Base-by-base conservation (phyloP, 2,797 vertebrate species). In the Prunella strophiata region DNA sequence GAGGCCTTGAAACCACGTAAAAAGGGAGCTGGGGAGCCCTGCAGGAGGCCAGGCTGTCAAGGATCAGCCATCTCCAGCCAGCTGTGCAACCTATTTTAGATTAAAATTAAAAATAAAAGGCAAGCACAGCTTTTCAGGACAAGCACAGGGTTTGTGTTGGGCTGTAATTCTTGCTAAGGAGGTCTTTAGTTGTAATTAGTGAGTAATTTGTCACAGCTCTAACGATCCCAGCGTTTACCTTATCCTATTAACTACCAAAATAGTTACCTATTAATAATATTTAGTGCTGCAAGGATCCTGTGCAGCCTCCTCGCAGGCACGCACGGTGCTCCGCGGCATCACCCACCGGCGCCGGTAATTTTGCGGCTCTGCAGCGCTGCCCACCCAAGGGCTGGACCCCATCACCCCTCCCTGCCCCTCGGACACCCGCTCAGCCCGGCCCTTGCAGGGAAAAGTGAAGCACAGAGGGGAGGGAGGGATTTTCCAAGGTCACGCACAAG, bases 401-500 rank as follows among this genome's bases (percentile, higher is more conserved):
- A 8, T 2, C 40, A 10, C 34, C 68, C 59, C 72, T 72, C 63
- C 51, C 67, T 78, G 9, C 13, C 34, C 80, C 30, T 30, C 13
- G 2, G 47, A 23, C 52, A 36, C 30, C 19, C 0, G 2, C 58
- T 63, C 48, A 30, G 51, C 79, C 55, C 15, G 6, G 61, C 63
- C 43, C 47, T 76, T 14, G 68, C 57, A 45, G 62, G 62, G 48
- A 51, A 81, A 79, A 74, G 17, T 4, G 14, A 80, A 55, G 72
- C 73, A 25, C 3, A 1, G 70, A 79, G 16, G 16, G 78, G 85
- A 89, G 68, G 91, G 78, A 73, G 2, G 5, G 57, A 91, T 92
- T 96, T 91, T 75, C 93, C 94, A 97, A 95, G 91, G 94, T 97
- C 93, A 97, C 5, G 11, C 72, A 78, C 81, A 95, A 93, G 91